Base-by-base conservation (phyloP, 2,113 vertebrate species). In the Pseudorhombus dupliciocellatus region DNA sequence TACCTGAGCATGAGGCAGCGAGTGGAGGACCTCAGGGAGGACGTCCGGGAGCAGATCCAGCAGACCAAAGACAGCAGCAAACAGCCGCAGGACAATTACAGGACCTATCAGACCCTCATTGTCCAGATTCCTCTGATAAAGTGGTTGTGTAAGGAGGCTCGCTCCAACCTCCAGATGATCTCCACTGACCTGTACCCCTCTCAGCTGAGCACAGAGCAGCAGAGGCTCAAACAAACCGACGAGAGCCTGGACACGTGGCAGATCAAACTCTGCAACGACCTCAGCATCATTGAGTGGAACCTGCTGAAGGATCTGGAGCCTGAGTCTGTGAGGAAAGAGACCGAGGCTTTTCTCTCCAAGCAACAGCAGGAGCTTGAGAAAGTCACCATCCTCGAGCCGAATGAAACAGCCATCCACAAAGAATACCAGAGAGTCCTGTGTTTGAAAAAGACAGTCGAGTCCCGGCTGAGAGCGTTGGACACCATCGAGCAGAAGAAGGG, bases 371-470 rank as follows among this genome's bases (percentile, higher is more conserved):
- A 92, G 18, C 82, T 97, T 18, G 90, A 93, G 70, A 80, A 90
- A 21, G 76, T 89, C 16, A 64, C 89, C 14, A 18, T 52, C 8
- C 10, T 94, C 74, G 91, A 91, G n/a, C 88, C 94, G 42, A 88
- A 90, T 18, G 75, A 89, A 15, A 80, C 85, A 6, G 71, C 40
- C 0, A 77, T 95, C 62, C 84, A 91, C 34, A 77, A 79, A 10
- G 92, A 96, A 73, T 92, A 93, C 66, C 74, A 88, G 60, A 90
- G 81, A 34, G 89, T 92, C 28, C 34, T 95, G 83, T 84, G 65
- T 11, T 75, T 96, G 79, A 93, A 91, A 61, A 94, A 89, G 71
- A 89, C 84, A 8, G 31, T 95, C 7, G 89, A 95, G 90, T 84
- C 77, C 4, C 93, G 93, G 69, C 75, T 93, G 80, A 87, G 73